Evolutionary conservation across 2,888 invertebrate genomes (phyloP).

Genomic region (Amphipoea oculea): DNA sequence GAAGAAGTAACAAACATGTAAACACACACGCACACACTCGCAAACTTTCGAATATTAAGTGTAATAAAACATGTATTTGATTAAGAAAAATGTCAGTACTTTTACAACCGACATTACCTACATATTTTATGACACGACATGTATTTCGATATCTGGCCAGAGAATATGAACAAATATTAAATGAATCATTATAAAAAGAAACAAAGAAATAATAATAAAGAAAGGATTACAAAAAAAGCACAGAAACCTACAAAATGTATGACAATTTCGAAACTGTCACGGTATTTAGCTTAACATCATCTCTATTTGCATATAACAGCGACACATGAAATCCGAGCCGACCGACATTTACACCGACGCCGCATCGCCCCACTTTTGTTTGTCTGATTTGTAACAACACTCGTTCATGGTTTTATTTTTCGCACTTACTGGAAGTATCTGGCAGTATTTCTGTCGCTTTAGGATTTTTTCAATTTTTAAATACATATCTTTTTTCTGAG

Average conservation of each 20-base stretch:
- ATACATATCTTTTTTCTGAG: neutral
- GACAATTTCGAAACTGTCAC: slow-evolving; percentile 4
- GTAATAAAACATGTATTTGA: neutral
- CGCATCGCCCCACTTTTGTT: neutral
- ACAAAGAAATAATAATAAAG: neutral
- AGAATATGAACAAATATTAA: neutral
- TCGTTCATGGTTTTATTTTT: neutral
- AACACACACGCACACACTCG: no score
- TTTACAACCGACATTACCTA: neutral
- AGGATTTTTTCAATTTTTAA: neutral
- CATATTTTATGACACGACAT: neutral
- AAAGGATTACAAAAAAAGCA: neutral
- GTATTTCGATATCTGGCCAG: neutral
- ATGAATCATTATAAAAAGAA: neutral
- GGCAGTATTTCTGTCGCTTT: neutral
- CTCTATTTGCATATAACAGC: slow-evolving; percentile 22
- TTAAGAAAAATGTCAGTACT: neutral
- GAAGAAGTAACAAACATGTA: no score
- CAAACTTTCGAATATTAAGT: no score
- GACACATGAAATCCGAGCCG: slow-evolving; percentile 1
- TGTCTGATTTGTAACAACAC: neutral
- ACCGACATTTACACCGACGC: slow-evolving; percentile 1
- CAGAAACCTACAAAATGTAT: neutral
- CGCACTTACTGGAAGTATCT: neutral
- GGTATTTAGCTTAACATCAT: slow-evolving; percentile 27